Evolutionary conservation across 2,113 vertebrate species (phyloP).

Genomic region (Todiramphus saurophagus): DNA sequence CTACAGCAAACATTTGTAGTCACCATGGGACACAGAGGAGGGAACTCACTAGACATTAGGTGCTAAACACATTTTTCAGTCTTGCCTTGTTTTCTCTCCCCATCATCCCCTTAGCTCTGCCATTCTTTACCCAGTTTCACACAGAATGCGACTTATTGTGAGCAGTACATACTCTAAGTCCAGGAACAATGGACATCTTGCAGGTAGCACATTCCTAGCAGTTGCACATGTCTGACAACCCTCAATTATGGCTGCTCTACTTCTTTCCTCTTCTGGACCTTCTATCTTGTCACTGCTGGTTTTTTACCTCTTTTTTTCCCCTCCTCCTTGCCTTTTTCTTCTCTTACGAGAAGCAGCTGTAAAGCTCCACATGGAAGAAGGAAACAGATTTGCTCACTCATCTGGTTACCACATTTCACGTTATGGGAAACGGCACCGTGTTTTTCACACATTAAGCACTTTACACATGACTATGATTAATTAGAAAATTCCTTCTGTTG

Average conservation of each 20-base stretch:
- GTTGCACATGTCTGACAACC: not conserved
- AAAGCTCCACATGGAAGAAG: not conserved
- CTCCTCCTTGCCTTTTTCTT: not conserved
- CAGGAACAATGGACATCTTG: not conserved
- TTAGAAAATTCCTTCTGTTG: conserved; percentile 2
- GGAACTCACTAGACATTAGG: not conserved
- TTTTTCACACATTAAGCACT: conserved; percentile 8
- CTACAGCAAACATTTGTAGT: not conserved
- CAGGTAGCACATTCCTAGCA: rapidly evolving
- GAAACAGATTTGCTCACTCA: not conserved
- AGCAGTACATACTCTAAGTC: not conserved
- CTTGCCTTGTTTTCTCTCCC: not conserved
- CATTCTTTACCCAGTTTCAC: not conserved
- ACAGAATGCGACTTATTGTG: not conserved
- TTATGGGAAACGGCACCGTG: not conserved
- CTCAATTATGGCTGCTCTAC: not conserved
- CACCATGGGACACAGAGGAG: not conserved
- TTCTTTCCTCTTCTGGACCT: not conserved
- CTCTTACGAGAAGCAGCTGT: not conserved
- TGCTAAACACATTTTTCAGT: not conserved
- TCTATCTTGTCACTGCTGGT: not conserved
- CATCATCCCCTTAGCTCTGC: not conserved
- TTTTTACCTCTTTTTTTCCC: not conserved
- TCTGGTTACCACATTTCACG: not conserved
- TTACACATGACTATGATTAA: conserved; percentile 14